These are phyloP conservation scores for Pteruthius melanotis DNA, from an alignment of 2,113 vertebrate genomes.

Conservation along the genomic window DNA sequence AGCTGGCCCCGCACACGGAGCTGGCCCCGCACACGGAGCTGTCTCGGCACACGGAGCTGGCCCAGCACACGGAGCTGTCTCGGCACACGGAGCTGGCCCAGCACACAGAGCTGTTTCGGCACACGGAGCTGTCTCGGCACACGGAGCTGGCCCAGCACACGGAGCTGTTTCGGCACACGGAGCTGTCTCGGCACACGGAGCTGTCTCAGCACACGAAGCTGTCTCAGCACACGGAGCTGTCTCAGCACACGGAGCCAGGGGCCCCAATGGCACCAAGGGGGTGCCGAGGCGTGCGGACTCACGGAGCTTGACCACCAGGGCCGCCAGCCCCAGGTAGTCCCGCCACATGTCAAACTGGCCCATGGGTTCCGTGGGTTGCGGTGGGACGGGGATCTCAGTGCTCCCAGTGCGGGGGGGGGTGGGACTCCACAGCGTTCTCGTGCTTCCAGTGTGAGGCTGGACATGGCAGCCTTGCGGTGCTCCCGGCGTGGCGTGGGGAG, in stretches of 20 bases:
- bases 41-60: rapidly evolving
- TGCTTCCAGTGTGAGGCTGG: neutral
- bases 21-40: rapidly evolving
- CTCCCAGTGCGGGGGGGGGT: neutral
- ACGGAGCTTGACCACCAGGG: rapidly evolving
- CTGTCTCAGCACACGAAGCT: rapidly evolving
- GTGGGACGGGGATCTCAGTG: rapidly evolving
- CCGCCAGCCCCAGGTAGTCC: neutral
- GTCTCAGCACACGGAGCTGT: rapidly evolving
- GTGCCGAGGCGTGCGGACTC: rapidly evolving
- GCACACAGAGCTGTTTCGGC: rapidly evolving
- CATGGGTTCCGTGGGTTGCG: rapidly evolving
- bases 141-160: rapidly evolving
- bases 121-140: rapidly evolving
- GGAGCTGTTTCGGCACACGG: rapidly evolving
- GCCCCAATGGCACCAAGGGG: rapidly evolving
- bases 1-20: rapidly evolving
- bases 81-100: rapidly evolving
- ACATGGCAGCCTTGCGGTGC: rapidly evolving
- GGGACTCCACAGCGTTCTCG: rapidly evolving
- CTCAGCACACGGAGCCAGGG: no score
- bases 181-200: rapidly evolving
- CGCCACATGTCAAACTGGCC: neutral
- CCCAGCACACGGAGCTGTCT: rapidly evolving
- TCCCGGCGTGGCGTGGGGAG: rapidly evolving